Conservation (phyloP, 2,888 invertebrate genomes). For the Dryococelus australis region DNA sequence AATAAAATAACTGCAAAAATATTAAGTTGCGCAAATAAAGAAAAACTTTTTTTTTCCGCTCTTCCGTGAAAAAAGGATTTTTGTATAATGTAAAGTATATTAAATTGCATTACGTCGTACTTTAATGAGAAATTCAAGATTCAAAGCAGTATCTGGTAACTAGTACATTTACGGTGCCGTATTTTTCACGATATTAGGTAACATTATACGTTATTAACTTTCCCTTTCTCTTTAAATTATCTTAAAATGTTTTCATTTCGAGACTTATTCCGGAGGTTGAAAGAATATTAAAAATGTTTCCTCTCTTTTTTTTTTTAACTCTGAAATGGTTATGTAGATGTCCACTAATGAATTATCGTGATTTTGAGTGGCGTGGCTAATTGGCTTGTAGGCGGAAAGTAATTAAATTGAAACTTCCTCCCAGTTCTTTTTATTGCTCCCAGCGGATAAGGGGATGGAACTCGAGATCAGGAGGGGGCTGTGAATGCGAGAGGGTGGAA, state of each 20-base stretch:
- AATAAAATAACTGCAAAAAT: no score
- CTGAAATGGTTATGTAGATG: constrained; percentile 8
- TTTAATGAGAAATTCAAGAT: no score
- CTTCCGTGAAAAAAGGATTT: no score
- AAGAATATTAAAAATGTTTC: background rate
- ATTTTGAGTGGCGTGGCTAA: constrained; percentile 24
- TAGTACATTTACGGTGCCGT: background rate
- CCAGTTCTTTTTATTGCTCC: constrained; percentile 13
- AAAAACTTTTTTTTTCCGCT: no score
- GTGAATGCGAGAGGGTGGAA: background rate
- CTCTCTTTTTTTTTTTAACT: background rate
- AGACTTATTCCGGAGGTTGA: background rate
- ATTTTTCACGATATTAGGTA: background rate
- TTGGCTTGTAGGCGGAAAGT: constrained; percentile 27
- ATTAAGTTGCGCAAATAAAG: no score
- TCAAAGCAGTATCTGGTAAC: no score
- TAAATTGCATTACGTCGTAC: no score
- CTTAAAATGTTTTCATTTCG: constrained; percentile 7
- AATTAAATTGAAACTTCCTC: constrained; percentile 3
- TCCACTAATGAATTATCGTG: constrained; percentile 16
- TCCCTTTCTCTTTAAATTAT: background rate
- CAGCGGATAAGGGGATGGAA: background rate
- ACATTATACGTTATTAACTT: background rate
- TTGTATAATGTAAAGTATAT: no score
- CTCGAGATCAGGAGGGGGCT: background rate